Conservation (phyloP, 1,140 invertebrate genomes). For the Leptinotarsa texana region DNA sequence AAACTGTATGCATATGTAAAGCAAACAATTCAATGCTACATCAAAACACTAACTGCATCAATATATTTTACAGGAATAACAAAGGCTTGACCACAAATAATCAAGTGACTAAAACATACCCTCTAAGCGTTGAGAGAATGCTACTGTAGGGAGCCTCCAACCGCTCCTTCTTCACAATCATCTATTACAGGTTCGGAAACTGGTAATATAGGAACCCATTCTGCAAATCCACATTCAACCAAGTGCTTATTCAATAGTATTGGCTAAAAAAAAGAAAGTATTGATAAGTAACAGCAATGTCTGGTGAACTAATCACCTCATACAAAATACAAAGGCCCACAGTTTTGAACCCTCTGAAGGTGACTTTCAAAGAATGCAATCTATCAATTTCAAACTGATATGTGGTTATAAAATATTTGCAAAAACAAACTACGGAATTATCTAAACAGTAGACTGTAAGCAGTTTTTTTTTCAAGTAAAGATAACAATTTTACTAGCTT, state of each 20-base stretch:
- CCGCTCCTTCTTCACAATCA: background rate
- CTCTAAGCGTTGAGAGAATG: background rate
- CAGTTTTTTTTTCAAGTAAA: too few relatives aligned
- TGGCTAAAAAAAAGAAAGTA: slow-evolving; percentile 60
- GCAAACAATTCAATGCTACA: slow-evolving; percentile 15
- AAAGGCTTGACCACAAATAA: slow-evolving; percentile 30
- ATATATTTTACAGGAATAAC: slow-evolving; percentile 22
- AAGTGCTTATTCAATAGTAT: slow-evolving; percentile 71
- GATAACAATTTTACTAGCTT: too few relatives aligned
- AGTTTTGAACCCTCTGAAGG: too few relatives aligned
- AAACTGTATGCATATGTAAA: slow-evolving; percentile 9
- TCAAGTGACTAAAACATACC: slow-evolving; percentile 36
- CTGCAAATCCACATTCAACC: slow-evolving; percentile 68
- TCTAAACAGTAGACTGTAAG: too few relatives aligned
- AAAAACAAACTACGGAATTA: too few relatives aligned
- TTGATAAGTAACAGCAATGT: too few relatives aligned
- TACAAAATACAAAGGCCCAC: too few relatives aligned
- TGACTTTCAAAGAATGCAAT: too few relatives aligned
- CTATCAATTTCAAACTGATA: too few relatives aligned
- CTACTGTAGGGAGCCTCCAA: background rate
- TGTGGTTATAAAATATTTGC: too few relatives aligned
- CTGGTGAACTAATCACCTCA: too few relatives aligned
- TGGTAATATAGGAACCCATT: slow-evolving; percentile 57
- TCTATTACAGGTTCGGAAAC: background rate
- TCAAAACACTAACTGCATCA: slow-evolving; percentile 8